Evolutionary conservation across 2,888 invertebrate species (phyloP), one percentile per base, ranked within the genome.

Genomic region (Plebejus melissa): DNA sequence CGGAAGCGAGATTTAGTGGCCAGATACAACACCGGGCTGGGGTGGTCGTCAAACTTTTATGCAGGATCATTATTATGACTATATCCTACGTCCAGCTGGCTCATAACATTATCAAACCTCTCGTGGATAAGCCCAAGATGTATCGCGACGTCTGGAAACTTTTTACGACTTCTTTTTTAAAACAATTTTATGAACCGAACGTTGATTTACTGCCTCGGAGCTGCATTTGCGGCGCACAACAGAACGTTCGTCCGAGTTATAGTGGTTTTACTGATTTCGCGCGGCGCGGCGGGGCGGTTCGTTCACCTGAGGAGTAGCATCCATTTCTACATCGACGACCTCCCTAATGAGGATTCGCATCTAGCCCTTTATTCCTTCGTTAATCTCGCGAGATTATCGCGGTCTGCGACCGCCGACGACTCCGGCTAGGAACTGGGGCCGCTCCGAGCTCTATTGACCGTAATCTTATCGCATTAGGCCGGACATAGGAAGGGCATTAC

Each of bases 401-500:
- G 65, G 32, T 11, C 32, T 65, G 65, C 32, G 65, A 46, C 54
- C 54, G 50, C 11, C 41, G 65, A 32, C 69, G 76, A 70, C 71
- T 70, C 22, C 38, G 54, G 69, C 22, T 69, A 69, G 69, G 70
- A 41, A 28, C 69, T 74, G 77, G 74, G 77, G 76, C 50, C 50
- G 50, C 80, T 81, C 83, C 80, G 83, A 82, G 81, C 83, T 82
- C 83, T 83, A 80, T 65, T 81, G 84, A 82, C 84, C 83, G 87
- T 90, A 91, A 91, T 91, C 91, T 92, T 90, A 91, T 91, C 91
- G 88, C 87, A 87, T 88, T 88, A 87, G 90, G 85, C 91, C 93
- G 92, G 92, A 93, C 92, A 93, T 92, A 92, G 91, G 91, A 93
- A 93, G 91, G 91, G 90, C 90, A 91, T 91, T 91, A 91, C 89